These are phyloP conservation scores for Aphidius gifuensis DNA, from an alignment of 1,140 invertebrate genomes.

Conservation along the genomic window DNA sequence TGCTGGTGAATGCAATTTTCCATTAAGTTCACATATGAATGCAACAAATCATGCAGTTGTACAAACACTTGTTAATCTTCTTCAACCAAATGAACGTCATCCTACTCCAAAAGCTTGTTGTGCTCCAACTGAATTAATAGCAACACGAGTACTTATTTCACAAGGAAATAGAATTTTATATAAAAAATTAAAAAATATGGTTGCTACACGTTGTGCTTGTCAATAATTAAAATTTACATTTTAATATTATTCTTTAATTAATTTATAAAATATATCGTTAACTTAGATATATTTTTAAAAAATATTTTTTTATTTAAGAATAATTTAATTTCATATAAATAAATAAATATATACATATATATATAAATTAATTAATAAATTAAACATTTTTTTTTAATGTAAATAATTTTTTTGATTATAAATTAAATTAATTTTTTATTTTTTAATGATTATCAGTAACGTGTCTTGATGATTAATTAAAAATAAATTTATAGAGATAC, in stretches of 20 bases:
- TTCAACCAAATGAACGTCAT: constrained; percentile 61
- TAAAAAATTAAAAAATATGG: constrained; percentile 89
- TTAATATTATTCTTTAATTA: neutral
- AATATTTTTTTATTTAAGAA: no score
- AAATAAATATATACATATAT: no score
- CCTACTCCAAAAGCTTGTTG: constrained; percentile 76
- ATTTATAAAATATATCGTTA: no score
- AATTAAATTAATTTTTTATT: no score
- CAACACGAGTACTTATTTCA: constrained; percentile 78
- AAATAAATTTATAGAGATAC: no score
- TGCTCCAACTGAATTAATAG: constrained; percentile 74
- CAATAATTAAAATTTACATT: constrained; percentile 56
- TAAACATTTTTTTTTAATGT: no score
- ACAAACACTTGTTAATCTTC: constrained; percentile 79
- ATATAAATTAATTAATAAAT: no score
- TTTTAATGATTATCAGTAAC: no score
- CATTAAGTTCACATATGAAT: constrained; percentile 79
- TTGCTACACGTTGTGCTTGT: constrained; percentile 86
- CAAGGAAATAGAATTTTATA: constrained; percentile 81
- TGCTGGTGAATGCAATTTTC: constrained; percentile 83
- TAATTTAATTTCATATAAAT: no score
- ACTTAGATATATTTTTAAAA: no score
- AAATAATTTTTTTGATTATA: no score
- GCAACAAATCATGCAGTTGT: constrained; percentile 92
- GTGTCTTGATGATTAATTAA: no score